Percentiles rank a stretch among this genome's conserved stretches.
Evolutionary conservation across 2,797 vertebrate genomes (phyloP).

Genomic region (Rallus crepitans): DNA sequence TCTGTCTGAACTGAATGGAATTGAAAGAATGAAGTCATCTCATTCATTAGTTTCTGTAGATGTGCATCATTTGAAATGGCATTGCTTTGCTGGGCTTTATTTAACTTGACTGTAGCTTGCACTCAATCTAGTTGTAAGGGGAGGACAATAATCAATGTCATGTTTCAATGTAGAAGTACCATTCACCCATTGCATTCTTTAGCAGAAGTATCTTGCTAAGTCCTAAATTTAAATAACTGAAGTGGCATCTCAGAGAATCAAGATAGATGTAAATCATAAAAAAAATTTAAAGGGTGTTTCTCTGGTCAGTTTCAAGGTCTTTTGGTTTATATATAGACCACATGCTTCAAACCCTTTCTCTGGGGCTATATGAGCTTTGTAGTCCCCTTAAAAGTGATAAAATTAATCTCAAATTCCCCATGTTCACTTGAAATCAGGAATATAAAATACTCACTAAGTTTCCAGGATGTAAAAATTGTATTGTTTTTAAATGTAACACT

Average conservation of each 20-base stretch:
- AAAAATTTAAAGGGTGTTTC: fast-evolving
- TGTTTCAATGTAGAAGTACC: neutral
- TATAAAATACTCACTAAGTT: neutral
- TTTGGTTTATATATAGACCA: neutral
- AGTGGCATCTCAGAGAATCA: neutral
- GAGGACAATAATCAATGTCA: neutral
- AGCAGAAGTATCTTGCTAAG: neutral
- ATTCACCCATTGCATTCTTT: neutral
- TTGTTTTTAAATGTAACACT: neutral
- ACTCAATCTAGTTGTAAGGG: neutral
- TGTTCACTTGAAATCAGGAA: neutral
- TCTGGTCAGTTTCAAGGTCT: neutral
- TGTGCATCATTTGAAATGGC: fast-evolving
- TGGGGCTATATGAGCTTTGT: neutral
- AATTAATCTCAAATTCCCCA: neutral
- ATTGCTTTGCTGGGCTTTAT: neutral
- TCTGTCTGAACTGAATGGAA: neutral
- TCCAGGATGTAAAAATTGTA: neutral
- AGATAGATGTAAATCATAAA: neutral
- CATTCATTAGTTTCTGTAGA: neutral
- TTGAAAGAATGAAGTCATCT: neutral
- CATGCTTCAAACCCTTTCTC: neutral
- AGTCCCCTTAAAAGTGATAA: neutral
- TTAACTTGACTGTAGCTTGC: neutral
- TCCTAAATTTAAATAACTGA: neutral